Evolutionary conservation across 2,797 vertebrate species (phyloP), one percentile per base, ranked within the genome.

Genomic region (Cirrhinus molitorella): DNA sequence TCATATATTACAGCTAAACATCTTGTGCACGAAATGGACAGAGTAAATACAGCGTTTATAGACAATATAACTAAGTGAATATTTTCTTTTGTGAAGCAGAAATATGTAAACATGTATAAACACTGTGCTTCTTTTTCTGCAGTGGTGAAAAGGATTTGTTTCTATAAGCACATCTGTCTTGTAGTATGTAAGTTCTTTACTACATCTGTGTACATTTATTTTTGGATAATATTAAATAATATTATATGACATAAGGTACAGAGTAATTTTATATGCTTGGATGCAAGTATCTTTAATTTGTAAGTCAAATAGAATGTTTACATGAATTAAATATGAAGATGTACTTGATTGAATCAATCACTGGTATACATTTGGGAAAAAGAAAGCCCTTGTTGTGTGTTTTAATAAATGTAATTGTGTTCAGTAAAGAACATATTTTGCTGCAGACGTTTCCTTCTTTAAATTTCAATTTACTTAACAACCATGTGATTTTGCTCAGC

Each of bases 81-180:
- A 28, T 78, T 51, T 28, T 65, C 34, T 53, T 37, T 82, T 66
- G 47, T 82, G 28, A 82, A 74, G 31, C 31, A 66, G 71, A 82
- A 74, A 57, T 68, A 82, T 81, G 80, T 74, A 81, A 81, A 82
- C 80, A 1, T 75, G 28, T 80, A 21, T 83, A 86, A 86, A 86
- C 80, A 79, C 47, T 23, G 40, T 47, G 55, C 55, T 73, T 72
- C 37, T 80, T 63, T 61, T 73, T 63, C 55, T 81, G 28, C 16
- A 63, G 21, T 81, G 68, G 21, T 63, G 55, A 73, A 81, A 61
- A 45, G 68, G 13, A 37, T 51, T 34, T 34, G 79, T 81, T 81
- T 51, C 55, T 81, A 47, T 73, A 81, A 73, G 63, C 80, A 81
- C 79, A 81, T 81, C 55, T 73, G 68, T 73, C 43, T 81, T 57